Evolutionary conservation across 1,140 invertebrate species (phyloP), one percentile per base, ranked within the genome.

Genomic region (Oryzaephilus surinamensis): DNA sequence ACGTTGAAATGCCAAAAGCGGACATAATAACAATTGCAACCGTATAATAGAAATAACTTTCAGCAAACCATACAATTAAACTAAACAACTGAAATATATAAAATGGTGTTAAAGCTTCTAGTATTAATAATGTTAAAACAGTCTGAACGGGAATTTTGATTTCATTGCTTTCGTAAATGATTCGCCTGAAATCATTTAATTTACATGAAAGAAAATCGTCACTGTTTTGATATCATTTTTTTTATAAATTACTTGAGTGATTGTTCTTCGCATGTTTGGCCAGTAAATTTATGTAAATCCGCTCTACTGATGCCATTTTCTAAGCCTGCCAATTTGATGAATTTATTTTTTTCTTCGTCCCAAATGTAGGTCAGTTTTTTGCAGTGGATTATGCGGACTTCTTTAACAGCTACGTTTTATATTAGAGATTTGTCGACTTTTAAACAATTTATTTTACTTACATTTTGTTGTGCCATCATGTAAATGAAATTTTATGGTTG

Each of bases 71-170:
- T 19, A 91, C 72, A 2, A 73, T 63, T 7, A 91, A 71, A 6
- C 85, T 89, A 60, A 89, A 91, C 27, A 86, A 61, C 81, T 95
- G 90, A 63, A 94, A 95, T 30, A 97, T 81, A 62, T 97, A 97
- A 65, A 96, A 97, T 0, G 95, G 95, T 58, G 93, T 93, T 29
- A 97, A 73, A 14, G 85, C 75, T 66, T 91, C 87, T 8, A 89
- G 58, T 8, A 87, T 59, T 1, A 90, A 61, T 5, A 92, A 62
- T 3, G 76, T 74, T 32, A 76, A 54, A 15, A 87, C 69, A 32
- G 76, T 73, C 47, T 84, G 74, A 2, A 87, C 70, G 3, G 82
- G 82, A 2, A 90, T 77, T 28, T 74, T 70, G 45, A 92, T 91
- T 52, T 84, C 76, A 56, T 92, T 92, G 16, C 67, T 64, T 5